Base-by-base conservation (phyloP, 37 sponge, comb jelly and placozoan species). In the Diacarnus erythraeanus region DNA sequence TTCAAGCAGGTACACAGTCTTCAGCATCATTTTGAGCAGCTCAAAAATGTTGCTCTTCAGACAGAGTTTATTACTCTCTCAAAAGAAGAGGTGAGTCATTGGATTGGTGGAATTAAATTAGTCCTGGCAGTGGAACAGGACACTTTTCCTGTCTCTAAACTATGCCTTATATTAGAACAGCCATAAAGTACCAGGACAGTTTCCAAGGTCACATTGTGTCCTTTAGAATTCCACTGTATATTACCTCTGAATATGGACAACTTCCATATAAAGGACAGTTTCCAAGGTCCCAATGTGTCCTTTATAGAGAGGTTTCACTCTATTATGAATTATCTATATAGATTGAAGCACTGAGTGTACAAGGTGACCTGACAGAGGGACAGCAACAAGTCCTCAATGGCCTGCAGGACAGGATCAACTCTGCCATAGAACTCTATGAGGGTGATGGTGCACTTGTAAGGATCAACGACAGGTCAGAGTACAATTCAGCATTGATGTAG, bases 21-120 rank as follows among this genome's bases (percentile, higher is more conserved):
- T 4, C 71, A 80, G 71, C 12, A 69, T 17, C 80, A 77, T 81
- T 80, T 80, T 35, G 81, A 87, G 33, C 0, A 47, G 5, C 71
- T 87, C 60, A 82, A 78, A 42, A 84, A 78, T 1, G 76, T 78
- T 35, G 69, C 89, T 29, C 74, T 79, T 57, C 57, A 77, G 65
- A 88, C 89, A 18, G 79, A 88, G 75, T 83, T 83, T 44, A 63
- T 88, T 59, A 72, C 66, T 18, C 89, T 88, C 59, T 77, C 82
- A 21, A 71, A 34, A 0, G 85, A 76, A 31, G 79, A 80, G 81
- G 81, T 80, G 23, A 27, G 66, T 47, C 10, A 47, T 47, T 47
- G 51, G 12, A 47, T 12, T 47, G 51, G 51, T 6, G 51, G n/a
- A n/a, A n/a, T n/a, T n/a, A n/a, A n/a, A n/a, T n/a, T n/a, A n/a